Base-by-base conservation (phyloP, 2,113 vertebrate genomes). In the Chrysochloris asiatica region DNA sequence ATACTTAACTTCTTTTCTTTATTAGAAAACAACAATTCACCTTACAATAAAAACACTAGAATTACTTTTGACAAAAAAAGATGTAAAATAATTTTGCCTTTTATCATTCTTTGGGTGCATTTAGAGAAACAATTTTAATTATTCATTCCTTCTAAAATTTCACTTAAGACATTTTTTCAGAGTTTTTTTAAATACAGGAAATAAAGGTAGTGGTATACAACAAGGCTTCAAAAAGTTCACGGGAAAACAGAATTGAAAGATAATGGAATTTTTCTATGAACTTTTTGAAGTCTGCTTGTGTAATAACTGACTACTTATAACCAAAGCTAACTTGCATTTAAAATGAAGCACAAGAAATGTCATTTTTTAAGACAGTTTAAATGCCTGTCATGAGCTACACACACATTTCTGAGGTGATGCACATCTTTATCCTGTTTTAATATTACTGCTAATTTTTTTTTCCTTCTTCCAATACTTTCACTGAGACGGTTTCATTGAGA, bases 121-220 rank as follows among this genome's bases (percentile, higher is more conserved):
- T 79, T 86, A 78, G 1, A 73, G 45, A 82, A 86, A 52, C 12
- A 86, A 83, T 63, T 82, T 61, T 77, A 83, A 84, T 50, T 24
- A 86, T 50, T 75, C n/a, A 61, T 73, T 69, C 56, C 56, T 76
- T 83, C 24, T 24, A 89, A 93, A 41, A 71, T 5, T n/a, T 76
- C 65, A 92, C 45, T 77, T 65, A 83, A 61, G 26, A 84, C 75
- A 45, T 45, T 24, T 82, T 22, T 77, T 77, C 83, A 47, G 38
- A 77, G n/a, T 82, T 81, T 36, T 86, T 67, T 91, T 91, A 89
- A 86, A 91, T 86, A 54, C 4, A 72, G 45, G 50, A 88, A 89
- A 82, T 38, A 89, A 89, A 82, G 22, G 6, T 76, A 91, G 71
- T 71, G 36, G 26, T 26, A 83, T 50, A 50, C 67, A 83, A 59